phyloP scores from a whole-genome alignment of 2,797 vertebrate species.

The Gymnopithys bicolor region DNA sequence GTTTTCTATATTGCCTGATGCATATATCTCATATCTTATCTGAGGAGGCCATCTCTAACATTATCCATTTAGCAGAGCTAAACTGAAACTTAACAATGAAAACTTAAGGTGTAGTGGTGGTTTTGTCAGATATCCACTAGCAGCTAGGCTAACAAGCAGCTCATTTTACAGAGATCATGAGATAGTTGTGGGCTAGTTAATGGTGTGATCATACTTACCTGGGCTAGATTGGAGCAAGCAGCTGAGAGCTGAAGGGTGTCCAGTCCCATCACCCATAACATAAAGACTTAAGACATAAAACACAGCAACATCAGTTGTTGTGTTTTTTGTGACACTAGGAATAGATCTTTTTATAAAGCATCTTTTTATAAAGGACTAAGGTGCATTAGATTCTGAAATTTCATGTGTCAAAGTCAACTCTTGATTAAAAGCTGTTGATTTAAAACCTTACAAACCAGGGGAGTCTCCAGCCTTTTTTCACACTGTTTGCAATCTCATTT shows the following conservation, averaged over 20 bases:
- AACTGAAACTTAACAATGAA: background rate
- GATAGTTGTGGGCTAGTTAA: background rate
- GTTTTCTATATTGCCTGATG: background rate
- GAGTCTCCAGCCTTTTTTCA: background rate
- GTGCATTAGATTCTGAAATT: background rate
- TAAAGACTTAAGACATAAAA: background rate
- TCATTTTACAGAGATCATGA: background rate
- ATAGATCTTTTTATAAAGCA: background rate
- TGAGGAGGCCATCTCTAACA: background rate
- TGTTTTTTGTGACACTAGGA: background rate
- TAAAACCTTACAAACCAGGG: background rate
- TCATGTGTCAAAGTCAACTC: background rate
- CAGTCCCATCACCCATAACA: fast-evolving
- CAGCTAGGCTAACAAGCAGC: background rate
- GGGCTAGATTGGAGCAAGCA: background rate
- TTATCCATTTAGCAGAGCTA: background rate
- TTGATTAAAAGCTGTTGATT: background rate
- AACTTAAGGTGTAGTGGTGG: background rate
- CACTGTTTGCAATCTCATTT: background rate
- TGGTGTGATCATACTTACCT: background rate
- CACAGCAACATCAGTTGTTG: background rate
- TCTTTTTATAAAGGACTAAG: background rate
- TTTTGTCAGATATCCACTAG: background rate
- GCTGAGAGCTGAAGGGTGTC: background rate
- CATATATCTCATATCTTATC: background rate